Evolutionary conservation across 2,888 invertebrate genomes (phyloP).

Genomic region (Drosophila pseudotalamancana): DNA sequence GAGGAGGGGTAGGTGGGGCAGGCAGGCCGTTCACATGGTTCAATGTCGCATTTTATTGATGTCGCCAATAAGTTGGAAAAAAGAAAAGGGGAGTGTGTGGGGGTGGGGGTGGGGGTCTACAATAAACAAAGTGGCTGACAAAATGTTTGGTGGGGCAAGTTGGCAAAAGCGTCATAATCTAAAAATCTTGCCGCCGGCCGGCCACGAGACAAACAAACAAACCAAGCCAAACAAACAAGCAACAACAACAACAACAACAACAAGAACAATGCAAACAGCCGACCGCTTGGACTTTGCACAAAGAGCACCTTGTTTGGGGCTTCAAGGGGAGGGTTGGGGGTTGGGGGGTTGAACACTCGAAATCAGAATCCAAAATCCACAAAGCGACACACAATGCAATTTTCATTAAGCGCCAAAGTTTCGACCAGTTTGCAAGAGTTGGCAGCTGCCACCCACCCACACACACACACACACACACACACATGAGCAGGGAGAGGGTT

Average conservation of each 20-base stretch:
- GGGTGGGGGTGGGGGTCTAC: neutral
- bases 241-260: conserved; percentile 4
- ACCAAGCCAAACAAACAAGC: conserved; percentile 35
- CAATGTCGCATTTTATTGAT: conserved; percentile 55
- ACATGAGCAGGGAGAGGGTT: too few species aligned
- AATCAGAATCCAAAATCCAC: conserved; percentile 19
- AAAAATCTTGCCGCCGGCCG: conserved; percentile 62
- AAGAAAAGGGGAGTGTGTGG: neutral
- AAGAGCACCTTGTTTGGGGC: conserved; percentile 17
- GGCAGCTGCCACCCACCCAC: conserved; percentile 27
- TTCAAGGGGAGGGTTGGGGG: too few species aligned
- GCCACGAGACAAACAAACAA: conserved; percentile 39
- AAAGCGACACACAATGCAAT: conserved; percentile 67
- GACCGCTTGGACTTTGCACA: conserved; percentile 40
- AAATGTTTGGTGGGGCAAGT: conserved; percentile 23
- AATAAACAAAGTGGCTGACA: conserved; percentile 16
- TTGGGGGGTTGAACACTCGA: too few species aligned
- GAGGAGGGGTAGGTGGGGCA: neutral
- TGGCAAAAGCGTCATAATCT: conserved; percentile 69
- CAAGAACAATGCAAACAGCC: conserved; percentile 36
- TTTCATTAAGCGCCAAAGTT: conserved; percentile 75
- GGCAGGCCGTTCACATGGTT: neutral
- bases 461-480: conserved; percentile 10
- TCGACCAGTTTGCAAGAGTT: conserved; percentile 22
- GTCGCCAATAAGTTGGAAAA: conserved; percentile 55